Percentiles rank a stretch among this genome's conserved stretches.
Evolutionary conservation across 2,888 invertebrate genomes (phyloP).

Genomic region (Melangyna quadrimaculata): DNA sequence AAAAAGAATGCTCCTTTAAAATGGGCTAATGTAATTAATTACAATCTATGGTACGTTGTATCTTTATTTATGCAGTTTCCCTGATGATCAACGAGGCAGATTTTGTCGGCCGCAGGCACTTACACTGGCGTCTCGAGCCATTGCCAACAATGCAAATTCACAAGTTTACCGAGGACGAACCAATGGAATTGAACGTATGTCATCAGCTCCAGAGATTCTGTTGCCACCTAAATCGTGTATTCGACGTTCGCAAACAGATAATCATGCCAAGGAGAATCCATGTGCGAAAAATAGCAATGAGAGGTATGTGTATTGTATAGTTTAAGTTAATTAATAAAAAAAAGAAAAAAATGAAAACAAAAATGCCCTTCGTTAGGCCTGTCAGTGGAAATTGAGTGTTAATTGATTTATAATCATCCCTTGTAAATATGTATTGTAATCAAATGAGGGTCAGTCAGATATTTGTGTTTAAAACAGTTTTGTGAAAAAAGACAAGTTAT

Average conservation of each 20-base stretch:
- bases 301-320: constrained; percentile 28
- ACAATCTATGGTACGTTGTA: not conserved
- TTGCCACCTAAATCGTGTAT: constrained; percentile 82
- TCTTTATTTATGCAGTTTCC: constrained; percentile 75
- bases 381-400: constrained; percentile 8
- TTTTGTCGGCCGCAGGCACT: constrained; percentile 80
- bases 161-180: constrained; percentile 64
- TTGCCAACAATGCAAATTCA: constrained; percentile 77
- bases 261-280: constrained; percentile 34
- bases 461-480: not conserved
- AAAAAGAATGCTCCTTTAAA: not conserved
- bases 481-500: not conserved
- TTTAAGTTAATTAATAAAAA: not conserved
- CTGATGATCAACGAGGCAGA: constrained; percentile 78
- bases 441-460: constrained; percentile 3
- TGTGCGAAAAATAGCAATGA: constrained; percentile 42
- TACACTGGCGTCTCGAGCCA: constrained; percentile 79
- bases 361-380: not conserved
- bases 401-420: constrained; percentile 12
- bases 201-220: constrained; percentile 78
- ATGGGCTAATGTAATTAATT: constrained; percentile 26
- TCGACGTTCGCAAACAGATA: constrained; percentile 69
- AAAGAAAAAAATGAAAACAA: not conserved
- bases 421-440: not conserved
- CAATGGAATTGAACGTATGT: constrained; percentile 76